Base-by-base conservation (phyloP, 2,797 vertebrate species). In the Tadarida brasiliensis region DNA sequence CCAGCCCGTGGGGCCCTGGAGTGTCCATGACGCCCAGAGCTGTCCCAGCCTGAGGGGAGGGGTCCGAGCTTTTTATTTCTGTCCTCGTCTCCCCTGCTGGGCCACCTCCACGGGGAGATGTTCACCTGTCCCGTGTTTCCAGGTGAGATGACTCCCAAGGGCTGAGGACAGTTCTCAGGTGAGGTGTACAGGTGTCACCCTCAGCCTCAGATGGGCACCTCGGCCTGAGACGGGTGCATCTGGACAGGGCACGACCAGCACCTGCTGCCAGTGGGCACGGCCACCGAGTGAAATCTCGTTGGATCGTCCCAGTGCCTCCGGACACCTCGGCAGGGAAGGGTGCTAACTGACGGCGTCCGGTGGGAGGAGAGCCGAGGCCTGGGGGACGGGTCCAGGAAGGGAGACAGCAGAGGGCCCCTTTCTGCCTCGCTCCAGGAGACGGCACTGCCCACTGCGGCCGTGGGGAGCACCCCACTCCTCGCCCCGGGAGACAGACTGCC, bases 231-330 rank as follows among this genome's bases (percentile, higher is more conserved):
- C 24, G 59, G 56, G 33, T 0, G 12, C 22, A 15, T 5, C 59
- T 30, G 8, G 10, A 0, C 0, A 1, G 44, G 11, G 7, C 28
- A 3, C 2, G 1, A 0, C 14, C 1, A 2, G 9, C 24, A 11
- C 22, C 33, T 6, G 10, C 47, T 10, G 3, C 2, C 15, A 39
- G 12, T 4, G 4, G 84, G 11, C 63, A 7, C 1, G 17, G 44
- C 5, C 11, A 0, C 7, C 33, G 11, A 54, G 15, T 14, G 49
- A 61, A 54, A 59, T 26, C 24, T 33, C 44, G 7, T 17, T 3
- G 1, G 14, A 16, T 14, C 6, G 17, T 14, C 49, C 49, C 39
- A 44, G 39, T 7, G 39, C 7, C 39, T 44, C 7, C 7, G 39
- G 7, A 4, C 39, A 7, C 7, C 39, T 44, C 39, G 39, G 39